Conservation (phyloP, 2,113 vertebrate species). For the Neolamprologus sp. region DNA sequence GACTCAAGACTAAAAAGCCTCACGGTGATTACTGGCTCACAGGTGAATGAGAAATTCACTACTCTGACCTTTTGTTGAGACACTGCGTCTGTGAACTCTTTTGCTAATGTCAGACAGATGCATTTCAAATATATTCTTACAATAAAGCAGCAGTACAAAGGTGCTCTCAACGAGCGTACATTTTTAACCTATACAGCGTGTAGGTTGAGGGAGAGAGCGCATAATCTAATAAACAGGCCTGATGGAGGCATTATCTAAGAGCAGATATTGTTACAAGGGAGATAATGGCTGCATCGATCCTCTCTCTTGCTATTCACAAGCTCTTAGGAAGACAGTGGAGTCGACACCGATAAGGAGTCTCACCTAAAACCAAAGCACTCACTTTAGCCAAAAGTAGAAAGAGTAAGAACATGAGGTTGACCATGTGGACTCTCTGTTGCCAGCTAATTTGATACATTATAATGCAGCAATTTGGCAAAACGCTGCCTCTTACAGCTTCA, state of each 20-base stretch:
- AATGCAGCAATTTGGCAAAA: background rate
- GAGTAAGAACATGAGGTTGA: background rate
- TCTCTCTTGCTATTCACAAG: conserved; percentile 31
- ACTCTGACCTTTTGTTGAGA: background rate
- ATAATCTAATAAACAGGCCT: conserved; percentile 64
- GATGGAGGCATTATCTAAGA: conserved; percentile 63
- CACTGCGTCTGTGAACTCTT: background rate
- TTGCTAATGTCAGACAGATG: background rate
- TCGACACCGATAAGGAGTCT: background rate
- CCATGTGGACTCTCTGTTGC: background rate
- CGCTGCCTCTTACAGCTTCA: background rate
- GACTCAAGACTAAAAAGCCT: background rate
- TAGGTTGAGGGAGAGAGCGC: conserved; percentile 21
- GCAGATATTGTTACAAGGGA: conserved; percentile 64
- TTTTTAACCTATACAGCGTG: background rate
- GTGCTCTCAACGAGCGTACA: background rate
- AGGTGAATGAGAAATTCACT: conserved; percentile 15
- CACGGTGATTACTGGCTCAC: background rate
- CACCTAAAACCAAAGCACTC: background rate
- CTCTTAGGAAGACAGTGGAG: conserved; percentile 5
- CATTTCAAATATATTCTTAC: background rate
- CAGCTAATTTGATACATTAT: background rate
- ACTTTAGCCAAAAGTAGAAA: background rate
- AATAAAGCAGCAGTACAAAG: background rate
- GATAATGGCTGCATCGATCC: conserved; percentile 63